phyloP scores from a whole-genome alignment of 2,797 vertebrate species.

The Hybognathus amarus region DNA sequence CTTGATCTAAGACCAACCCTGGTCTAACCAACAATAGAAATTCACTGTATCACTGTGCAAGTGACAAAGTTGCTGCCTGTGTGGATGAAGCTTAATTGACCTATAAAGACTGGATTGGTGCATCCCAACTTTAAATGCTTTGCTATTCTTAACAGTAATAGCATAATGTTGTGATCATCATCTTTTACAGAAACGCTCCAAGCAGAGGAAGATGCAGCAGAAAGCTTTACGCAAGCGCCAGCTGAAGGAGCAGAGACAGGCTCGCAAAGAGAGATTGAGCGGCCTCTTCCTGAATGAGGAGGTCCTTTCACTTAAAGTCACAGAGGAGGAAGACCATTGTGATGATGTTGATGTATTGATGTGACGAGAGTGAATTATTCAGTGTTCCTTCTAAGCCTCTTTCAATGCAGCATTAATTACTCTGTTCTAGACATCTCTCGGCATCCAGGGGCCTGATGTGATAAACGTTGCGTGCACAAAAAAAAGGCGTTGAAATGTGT shows the following conservation, averaged over 20 bases:
- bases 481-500: neutral
- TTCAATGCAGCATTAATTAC: neutral
- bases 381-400: slow-evolving; percentile 87
- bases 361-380: slow-evolving; percentile 89
- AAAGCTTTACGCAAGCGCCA: slow-evolving; percentile 95
- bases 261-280: slow-evolving; percentile 94
- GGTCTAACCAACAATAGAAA: no score
- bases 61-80: neutral
- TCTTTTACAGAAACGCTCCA: slow-evolving; percentile 90
- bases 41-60: no score
- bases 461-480: neutral
- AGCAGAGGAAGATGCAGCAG: slow-evolving; percentile 96
- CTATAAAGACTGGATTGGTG: neutral
- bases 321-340: slow-evolving; percentile 91
- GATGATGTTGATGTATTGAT: slow-evolving; percentile 96
- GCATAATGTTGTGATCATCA: neutral
- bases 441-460: neutral
- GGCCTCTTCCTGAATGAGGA: slow-evolving; percentile 98
- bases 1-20: no score
- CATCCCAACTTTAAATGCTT: neutral
- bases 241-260: slow-evolving; percentile 97
- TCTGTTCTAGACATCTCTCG: neutral
- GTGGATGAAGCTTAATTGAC: neutral
- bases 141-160: neutral
- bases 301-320: slow-evolving; percentile 93